A percentile compares a stretch with the other conserved stretches of the same genome.
phyloP scores from a whole-genome alignment of 2,888 invertebrate genomes.

The Acrobasis consociella region DNA sequence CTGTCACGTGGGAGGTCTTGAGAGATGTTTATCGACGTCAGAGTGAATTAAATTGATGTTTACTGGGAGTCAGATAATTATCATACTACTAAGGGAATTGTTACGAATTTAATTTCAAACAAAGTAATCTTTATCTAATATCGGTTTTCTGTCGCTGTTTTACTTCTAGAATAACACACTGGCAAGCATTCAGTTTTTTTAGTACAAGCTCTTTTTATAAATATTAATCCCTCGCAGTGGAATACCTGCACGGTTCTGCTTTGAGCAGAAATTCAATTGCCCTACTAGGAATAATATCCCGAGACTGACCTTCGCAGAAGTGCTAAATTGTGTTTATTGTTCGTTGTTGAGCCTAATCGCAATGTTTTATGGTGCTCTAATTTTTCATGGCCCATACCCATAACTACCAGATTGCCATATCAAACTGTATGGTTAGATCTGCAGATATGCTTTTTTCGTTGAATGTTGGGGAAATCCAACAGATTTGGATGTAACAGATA shows the following conservation, averaged over 20 bases:
- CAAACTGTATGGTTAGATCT: slow-evolving; percentile 22
- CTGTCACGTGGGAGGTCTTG: slow-evolving; percentile 59
- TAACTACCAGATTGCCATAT: slow-evolving; percentile 27
- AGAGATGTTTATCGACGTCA: slow-evolving; percentile 39
- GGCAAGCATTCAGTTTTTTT: background rate
- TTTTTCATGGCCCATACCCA: slow-evolving; percentile 32
- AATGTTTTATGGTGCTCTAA: slow-evolving; percentile 30
- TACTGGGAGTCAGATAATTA: slow-evolving; percentile 11
- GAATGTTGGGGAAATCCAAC: slow-evolving; percentile 20
- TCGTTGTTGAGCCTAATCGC: slow-evolving; percentile 18
- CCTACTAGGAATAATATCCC: background rate
- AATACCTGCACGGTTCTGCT: slow-evolving; percentile 40
- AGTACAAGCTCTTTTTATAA: slow-evolving; percentile 11
- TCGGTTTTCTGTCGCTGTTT: background rate
- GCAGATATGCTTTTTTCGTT: slow-evolving; percentile 21
- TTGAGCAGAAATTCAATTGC: background rate
- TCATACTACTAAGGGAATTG: slow-evolving; percentile 9
- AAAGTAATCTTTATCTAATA: background rate
- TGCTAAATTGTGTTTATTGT: slow-evolving; percentile 30
- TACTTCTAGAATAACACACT: background rate
- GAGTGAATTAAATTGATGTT: slow-evolving; percentile 48
- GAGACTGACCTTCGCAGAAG: slow-evolving; percentile 26
- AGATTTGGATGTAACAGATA: slow-evolving; percentile 17
- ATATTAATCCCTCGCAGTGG: slow-evolving; percentile 41
- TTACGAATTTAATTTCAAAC: slow-evolving; percentile 21